Base-by-base conservation (phyloP, 2,888 invertebrate genomes). In the Azorinus chamasolen region DNA sequence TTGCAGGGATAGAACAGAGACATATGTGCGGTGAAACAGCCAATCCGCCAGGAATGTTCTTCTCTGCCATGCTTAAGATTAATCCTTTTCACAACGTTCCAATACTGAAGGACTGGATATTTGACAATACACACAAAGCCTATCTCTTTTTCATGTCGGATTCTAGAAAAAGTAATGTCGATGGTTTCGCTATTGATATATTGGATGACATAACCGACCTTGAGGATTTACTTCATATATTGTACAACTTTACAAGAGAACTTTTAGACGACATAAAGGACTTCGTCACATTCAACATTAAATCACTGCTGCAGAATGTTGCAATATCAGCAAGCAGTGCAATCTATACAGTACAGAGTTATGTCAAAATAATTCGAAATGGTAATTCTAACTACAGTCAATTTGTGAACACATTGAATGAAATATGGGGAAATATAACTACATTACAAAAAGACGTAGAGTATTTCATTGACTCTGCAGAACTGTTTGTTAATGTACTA, bases 1-100 rank as follows among this genome's bases (percentile, higher is more conserved):
- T n/a, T n/a, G n/a, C n/a, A n/a, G n/a, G n/a, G n/a, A n/a, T n/a
- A n/a, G n/a, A n/a, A n/a, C n/a, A n/a, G n/a, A 57, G 74, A 32
- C n/a, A 45, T n/a, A 68, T 65, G 74, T 81, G 81, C 50, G 81
- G 78, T 16, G 45, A 68, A 3, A 39, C 14, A 18, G 51, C 74
- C 1, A 78, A 75, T 41, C 74, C 81, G 0, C 65, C 78, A 3
- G 78, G 78, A 4, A 27, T 68, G 12, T 81, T 81, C 43, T 8
- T 68, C 10, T 59, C 75, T 0, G 27, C 51, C 12, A 16, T 46
- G 1, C 8, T 75, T 4, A 14, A 46, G 1, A 57, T 59, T 14
- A 77, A 70, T 32, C 70, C 71, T 1, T 74, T 81, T 32, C 20
- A 22, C 5, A 54, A 51, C 48, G 51, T 81, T 14, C 74, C 81